Base-by-base conservation (phyloP, 1,140 invertebrate genomes). In the Apolygus lucorum region DNA sequence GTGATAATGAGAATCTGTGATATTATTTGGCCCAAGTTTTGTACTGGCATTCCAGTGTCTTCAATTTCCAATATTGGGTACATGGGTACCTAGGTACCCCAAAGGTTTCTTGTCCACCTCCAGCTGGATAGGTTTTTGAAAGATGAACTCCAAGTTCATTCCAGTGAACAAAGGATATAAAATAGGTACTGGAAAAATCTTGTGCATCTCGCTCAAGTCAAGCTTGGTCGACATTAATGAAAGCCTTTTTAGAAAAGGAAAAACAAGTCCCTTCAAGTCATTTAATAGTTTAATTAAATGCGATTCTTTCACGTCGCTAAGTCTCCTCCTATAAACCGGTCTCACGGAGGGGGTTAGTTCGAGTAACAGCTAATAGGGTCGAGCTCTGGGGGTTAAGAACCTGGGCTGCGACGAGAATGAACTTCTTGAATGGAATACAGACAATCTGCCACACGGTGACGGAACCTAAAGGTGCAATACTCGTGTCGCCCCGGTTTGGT, bases 231-330 rank as follows among this genome's bases (percentile, higher is more conserved):
- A 4, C 34, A 42, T 4, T 4, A 42, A 17, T 42, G 34, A 17
- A 42, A 8, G 34, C 34, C 34, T 4, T 8, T 4, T 42, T 42
- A 42, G 34, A 42, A 17, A 17, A 4, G 34, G 17, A 42, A 17
- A 42, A 4, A 17, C 34, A n/a, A n/a, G n/a, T n/a, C n/a, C n/a
- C n/a, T n/a, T n/a, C n/a, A 49, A 49, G 34, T 24, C 4, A 4
- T 59, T 59, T 17, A 59, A 59, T 59, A 59, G 54, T 59, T 11
- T 59, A 59, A 59, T 59, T 59, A 59, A 59, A 59, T 22, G 54
- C 54, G 54, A 59, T 59, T 59, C 54, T 11, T 59, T 22, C 54
- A 59, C 54, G 54, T 59, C 54, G 11, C 54, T 21, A 24, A 8
- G 8, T 4, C 54, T 17, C 54, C 22, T 17, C 22, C 22, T 21